phyloP scores from a whole-genome alignment of 2,113 vertebrate genomes.

The Poeciliopsis retropinna region DNA sequence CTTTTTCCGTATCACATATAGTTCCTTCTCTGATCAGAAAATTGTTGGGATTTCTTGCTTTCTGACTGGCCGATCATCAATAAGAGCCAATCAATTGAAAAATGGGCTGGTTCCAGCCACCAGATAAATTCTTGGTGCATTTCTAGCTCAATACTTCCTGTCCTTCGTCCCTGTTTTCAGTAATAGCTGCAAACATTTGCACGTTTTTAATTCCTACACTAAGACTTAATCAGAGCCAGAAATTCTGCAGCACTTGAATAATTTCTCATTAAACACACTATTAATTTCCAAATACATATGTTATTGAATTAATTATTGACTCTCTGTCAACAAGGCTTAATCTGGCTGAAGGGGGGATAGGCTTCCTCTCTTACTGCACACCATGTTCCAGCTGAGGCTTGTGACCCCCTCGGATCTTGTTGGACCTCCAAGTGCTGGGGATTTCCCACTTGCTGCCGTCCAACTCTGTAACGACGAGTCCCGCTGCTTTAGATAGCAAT shows the following conservation, averaged over 20 bases:
- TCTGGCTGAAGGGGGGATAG: constrained; percentile 4
- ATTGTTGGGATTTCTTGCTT: no score
- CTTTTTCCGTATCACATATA: no score
- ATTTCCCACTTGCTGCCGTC: constrained; percentile 54
- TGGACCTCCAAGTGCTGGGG: constrained; percentile 45
- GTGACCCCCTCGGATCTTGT: constrained; percentile 62
- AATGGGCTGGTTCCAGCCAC: no score
- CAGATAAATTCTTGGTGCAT: not conserved
- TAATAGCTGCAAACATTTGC: not conserved
- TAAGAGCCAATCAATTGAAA: no score
- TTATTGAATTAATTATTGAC: constrained; percentile 53
- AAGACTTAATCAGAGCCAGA: not conserved
- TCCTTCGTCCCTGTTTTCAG: not conserved
- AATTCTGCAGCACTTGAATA: not conserved
- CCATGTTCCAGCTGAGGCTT: constrained; percentile 44
- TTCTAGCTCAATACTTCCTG: not conserved
- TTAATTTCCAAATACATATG: constrained; percentile 37
- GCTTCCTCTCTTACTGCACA: constrained; percentile 30
- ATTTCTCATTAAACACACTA: not conserved
- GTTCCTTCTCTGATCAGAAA: no score
- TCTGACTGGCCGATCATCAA: not conserved
- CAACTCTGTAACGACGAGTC: constrained; percentile 39
- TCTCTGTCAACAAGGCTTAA: constrained; percentile 56
- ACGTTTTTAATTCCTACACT: constrained; percentile 25
- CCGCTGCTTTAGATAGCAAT: constrained; percentile 56